phyloP scores from a whole-genome alignment of 2,797 vertebrate species.

The Danio albolineatus region DNA sequence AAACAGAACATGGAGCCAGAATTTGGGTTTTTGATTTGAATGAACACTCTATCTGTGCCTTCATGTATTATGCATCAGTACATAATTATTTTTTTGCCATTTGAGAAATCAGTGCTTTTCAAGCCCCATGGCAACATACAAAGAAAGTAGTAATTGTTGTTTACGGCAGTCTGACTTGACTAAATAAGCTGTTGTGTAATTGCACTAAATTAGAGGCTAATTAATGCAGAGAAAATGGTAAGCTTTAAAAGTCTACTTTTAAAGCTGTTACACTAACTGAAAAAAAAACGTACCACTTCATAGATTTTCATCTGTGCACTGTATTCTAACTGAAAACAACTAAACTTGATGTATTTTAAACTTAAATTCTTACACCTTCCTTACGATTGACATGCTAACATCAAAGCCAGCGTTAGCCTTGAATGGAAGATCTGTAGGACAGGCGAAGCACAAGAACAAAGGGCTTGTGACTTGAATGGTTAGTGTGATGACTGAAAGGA shows the following conservation, averaged over 20 bases:
- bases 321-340: background rate
- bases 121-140: background rate
- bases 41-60: background rate
- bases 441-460: conserved; percentile 51
- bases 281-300: background rate
- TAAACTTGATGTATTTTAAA: background rate
- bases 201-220: conserved; percentile 40
- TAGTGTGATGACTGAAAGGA: conserved; percentile 49
- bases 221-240: conserved; percentile 27
- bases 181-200: conserved; percentile 49
- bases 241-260: background rate
- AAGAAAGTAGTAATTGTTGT: conserved; percentile 17
- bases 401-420: conserved; percentile 54
- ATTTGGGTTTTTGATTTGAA: background rate
- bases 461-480: conserved; percentile 36
- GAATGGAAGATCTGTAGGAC: conserved; percentile 31
- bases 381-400: conserved; percentile 51
- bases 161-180: background rate
- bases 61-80: background rate
- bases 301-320: background rate
- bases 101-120: background rate
- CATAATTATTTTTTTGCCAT: background rate
- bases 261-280: background rate
- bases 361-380: background rate
- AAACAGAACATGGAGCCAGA: conserved; percentile 4